Conservation (phyloP, 2,797 vertebrate genomes). For the Astyanax mexicanus region DNA sequence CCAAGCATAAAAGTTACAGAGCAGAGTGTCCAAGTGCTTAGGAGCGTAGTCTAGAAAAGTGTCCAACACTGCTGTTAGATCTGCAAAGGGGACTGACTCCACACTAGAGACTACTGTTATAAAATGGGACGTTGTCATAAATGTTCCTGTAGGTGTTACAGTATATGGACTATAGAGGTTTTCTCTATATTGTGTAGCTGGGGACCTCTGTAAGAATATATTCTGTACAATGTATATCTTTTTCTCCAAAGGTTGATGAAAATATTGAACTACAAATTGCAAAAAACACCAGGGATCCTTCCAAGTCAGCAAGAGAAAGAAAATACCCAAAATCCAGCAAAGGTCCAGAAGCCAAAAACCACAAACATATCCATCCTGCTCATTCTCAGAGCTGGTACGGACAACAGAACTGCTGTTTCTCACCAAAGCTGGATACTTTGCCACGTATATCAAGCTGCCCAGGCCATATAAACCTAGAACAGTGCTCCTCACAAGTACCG, state of each 20-base stretch:
- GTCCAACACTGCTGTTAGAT: too few relatives aligned
- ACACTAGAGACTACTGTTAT: too few relatives aligned
- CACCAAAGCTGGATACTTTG: neutral
- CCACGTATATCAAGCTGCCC: slow-evolving; percentile 44
- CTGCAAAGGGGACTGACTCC: too few relatives aligned
- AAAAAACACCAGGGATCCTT: neutral
- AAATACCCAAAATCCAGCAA: neutral
- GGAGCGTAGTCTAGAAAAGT: too few relatives aligned
- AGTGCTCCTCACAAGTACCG: neutral
- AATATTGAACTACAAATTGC: slow-evolving; percentile 1
- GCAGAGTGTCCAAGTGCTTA: too few relatives aligned
- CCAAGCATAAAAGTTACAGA: too few relatives aligned
- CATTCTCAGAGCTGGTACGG: slow-evolving; percentile 55
- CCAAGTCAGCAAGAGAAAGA: slow-evolving; percentile 56
- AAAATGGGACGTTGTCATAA: too few relatives aligned
- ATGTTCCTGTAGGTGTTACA: too few relatives aligned
- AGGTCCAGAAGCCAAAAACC: slow-evolving; percentile 1
- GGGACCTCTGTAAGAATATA: too few relatives aligned
- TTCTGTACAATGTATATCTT: slow-evolving; percentile 10
- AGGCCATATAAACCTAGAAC: slow-evolving; percentile 17
- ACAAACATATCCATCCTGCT: slow-evolving; percentile 8
- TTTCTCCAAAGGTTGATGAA: slow-evolving; percentile 26
- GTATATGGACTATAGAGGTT: too few relatives aligned
- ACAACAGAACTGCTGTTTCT: slow-evolving; percentile 1
- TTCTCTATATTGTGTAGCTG: too few relatives aligned